Percentiles rank a stretch among this genome's conserved stretches.
These are phyloP conservation scores for Rostratula benghalensis DNA, from an alignment of 2,113 vertebrate genomes.

Conservation along the genomic window DNA sequence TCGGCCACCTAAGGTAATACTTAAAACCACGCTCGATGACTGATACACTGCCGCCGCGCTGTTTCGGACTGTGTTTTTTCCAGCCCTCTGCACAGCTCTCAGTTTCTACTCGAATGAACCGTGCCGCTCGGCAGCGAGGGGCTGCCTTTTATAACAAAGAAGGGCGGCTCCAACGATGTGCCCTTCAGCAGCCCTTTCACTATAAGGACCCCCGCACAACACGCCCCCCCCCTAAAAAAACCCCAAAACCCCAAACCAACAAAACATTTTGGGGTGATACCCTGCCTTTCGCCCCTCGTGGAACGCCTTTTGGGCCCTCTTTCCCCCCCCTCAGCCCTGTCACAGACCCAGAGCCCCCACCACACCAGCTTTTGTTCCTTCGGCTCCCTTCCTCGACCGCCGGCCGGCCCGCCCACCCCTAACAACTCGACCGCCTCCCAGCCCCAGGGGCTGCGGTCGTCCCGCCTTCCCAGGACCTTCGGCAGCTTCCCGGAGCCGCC, in stretches of 20 bases:
- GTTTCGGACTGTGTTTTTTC: accelerated
- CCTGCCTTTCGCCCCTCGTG: accelerated
- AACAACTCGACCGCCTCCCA: no score
- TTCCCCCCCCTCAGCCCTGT: no score
- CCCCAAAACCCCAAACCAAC: no score
- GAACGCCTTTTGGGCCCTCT: neutral
- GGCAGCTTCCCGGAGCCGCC: neutral
- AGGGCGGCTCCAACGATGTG: accelerated
- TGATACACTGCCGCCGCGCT: accelerated
- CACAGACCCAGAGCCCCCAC: neutral
- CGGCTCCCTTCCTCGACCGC: neutral
- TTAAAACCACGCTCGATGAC: neutral
- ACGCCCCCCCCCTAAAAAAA: no score
- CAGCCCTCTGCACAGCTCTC: accelerated
- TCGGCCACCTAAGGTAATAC: neutral
- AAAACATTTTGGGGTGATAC: accelerated
- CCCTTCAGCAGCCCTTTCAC: neutral
- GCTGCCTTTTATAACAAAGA: accelerated
- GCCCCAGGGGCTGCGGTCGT: neutral
- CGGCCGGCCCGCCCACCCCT: no score
- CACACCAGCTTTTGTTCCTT: neutral
- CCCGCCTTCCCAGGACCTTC: neutral
- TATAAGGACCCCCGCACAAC: neutral
- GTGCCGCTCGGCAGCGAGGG: accelerated
- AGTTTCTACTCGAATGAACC: accelerated